These are phyloP conservation scores for Perca fluviatilis DNA, from an alignment of 2,113 vertebrate genomes.

Conservation along the genomic window DNA sequence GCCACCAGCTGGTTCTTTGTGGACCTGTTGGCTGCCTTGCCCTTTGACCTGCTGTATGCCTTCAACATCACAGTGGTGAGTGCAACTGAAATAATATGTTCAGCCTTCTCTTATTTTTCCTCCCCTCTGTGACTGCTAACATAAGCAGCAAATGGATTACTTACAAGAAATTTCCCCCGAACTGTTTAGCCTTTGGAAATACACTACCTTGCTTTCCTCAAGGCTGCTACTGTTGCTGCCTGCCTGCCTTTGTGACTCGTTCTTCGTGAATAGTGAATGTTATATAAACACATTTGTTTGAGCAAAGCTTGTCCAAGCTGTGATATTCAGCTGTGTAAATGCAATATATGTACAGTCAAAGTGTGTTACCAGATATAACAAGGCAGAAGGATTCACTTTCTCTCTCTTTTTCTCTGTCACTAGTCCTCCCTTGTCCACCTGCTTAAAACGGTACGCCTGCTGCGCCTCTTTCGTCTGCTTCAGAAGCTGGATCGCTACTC, in stretches of 20 bases:
- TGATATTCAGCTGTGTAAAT: constrained; percentile 21
- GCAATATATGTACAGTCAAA: neutral
- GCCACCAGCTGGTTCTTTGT: constrained; percentile 94
- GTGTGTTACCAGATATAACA: neutral
- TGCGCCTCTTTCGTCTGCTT: constrained; percentile 90
- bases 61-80: constrained; percentile 94
- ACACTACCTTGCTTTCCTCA: neutral
- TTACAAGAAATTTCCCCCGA: neutral
- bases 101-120: neutral
- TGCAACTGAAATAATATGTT: constrained; percentile 13
- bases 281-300: constrained; percentile 12
- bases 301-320: constrained; percentile 25
- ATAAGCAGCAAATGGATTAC: neutral
- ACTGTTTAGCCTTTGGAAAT: constrained; percentile 1
- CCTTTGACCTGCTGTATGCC: constrained; percentile 92
- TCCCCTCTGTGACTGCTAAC: neutral
- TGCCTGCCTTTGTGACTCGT: neutral
- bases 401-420: neutral
- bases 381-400: neutral
- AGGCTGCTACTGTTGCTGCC: neutral
- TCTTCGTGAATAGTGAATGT: neutral
- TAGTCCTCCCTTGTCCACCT: constrained; percentile 90
- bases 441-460: constrained; percentile 90
- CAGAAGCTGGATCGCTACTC: constrained; percentile 95
- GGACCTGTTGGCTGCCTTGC: constrained; percentile 92